These are phyloP conservation scores for Triplophysa rosa DNA, from an alignment of 2,113 vertebrate genomes.

Conservation along the genomic window DNA sequence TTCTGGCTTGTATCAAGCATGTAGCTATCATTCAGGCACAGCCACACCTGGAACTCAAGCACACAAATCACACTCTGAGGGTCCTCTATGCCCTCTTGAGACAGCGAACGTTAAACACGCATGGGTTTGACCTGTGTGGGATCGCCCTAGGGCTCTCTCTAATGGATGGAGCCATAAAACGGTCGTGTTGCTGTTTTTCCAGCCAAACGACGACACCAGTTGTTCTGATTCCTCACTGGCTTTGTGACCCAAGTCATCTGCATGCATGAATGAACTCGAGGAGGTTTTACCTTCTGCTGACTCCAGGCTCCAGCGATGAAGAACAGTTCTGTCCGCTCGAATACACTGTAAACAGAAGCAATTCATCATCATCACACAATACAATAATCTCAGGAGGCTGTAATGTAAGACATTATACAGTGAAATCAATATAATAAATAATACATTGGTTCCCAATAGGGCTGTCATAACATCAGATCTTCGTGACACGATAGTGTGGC, in stretches of 20 bases:
- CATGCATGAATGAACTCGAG: conserved; percentile 54
- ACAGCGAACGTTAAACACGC: conserved; percentile 51
- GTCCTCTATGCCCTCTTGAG: conserved; percentile 38
- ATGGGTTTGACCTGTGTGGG: conserved; percentile 42
- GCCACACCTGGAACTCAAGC: conserved; percentile 69
- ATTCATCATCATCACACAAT: neutral
- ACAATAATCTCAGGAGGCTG: neutral
- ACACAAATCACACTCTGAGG: conserved; percentile 61
- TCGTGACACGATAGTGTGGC: no score
- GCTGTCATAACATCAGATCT: no score
- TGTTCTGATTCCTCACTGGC: conserved; percentile 64
- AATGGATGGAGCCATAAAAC: conserved; percentile 69
- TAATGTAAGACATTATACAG: neutral
- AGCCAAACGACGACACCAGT: conserved; percentile 68
- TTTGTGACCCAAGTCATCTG: conserved; percentile 65
- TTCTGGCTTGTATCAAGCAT: conserved; percentile 52
- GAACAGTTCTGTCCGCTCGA: neutral
- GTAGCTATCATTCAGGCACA: conserved; percentile 46
- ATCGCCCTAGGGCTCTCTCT: conserved; percentile 53
- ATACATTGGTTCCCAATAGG: no score
- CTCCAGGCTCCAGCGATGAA: conserved; percentile 50
- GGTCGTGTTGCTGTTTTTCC: conserved; percentile 66
- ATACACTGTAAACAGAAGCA: neutral
- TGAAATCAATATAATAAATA: no score
- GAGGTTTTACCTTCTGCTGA: conserved; percentile 58